These are phyloP conservation scores for Andrena flavipes DNA, from an alignment of 2,888 invertebrate species.

Conservation along the genomic window DNA sequence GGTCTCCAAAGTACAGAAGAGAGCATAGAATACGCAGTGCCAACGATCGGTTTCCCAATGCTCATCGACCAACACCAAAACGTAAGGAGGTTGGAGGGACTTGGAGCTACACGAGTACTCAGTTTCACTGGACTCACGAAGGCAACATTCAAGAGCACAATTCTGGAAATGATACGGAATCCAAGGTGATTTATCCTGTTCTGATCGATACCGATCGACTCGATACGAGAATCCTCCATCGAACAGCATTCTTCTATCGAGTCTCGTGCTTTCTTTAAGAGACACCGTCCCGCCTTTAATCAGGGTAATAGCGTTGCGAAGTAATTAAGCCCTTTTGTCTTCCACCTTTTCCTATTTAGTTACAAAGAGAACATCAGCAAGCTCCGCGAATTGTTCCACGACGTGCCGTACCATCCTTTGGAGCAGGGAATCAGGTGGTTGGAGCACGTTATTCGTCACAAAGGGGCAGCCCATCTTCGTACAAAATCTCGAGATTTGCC, in stretches of 20 bases:
- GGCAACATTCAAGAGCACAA: slow-evolving; percentile 42
- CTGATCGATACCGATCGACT: slow-evolving; percentile 15
- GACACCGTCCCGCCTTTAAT: slow-evolving; percentile 37
- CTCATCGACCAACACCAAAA: background rate
- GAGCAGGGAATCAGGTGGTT: slow-evolving; percentile 71
- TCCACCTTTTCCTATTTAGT: slow-evolving; percentile 55
- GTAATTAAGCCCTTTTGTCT: slow-evolving; percentile 51
- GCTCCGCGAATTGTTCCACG: slow-evolving; percentile 54
- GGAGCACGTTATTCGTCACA: slow-evolving; percentile 73
- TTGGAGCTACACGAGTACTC: slow-evolving; percentile 45
- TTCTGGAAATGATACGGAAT: slow-evolving; percentile 62
- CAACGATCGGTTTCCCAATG: slow-evolving; percentile 15
- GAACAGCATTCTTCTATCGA: slow-evolving; percentile 17
- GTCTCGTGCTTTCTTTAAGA: slow-evolving; percentile 13
- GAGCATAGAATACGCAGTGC: slow-evolving; percentile 68
- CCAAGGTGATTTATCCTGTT: slow-evolving; percentile 55
- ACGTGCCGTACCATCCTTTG: slow-evolving; percentile 60
- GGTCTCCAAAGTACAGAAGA: slow-evolving; percentile 76
- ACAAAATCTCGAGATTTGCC: slow-evolving; percentile 54
- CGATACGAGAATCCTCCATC: slow-evolving; percentile 1
- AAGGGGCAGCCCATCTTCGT: slow-evolving; percentile 64
- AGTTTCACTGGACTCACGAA: slow-evolving; percentile 20
- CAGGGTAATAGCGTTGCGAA: slow-evolving; percentile 44
- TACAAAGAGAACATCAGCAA: slow-evolving; percentile 68
- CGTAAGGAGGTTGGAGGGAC: slow-evolving; percentile 9